Conservation (phyloP, 2,113 vertebrate genomes). For the Patagioenas fasciata region DNA sequence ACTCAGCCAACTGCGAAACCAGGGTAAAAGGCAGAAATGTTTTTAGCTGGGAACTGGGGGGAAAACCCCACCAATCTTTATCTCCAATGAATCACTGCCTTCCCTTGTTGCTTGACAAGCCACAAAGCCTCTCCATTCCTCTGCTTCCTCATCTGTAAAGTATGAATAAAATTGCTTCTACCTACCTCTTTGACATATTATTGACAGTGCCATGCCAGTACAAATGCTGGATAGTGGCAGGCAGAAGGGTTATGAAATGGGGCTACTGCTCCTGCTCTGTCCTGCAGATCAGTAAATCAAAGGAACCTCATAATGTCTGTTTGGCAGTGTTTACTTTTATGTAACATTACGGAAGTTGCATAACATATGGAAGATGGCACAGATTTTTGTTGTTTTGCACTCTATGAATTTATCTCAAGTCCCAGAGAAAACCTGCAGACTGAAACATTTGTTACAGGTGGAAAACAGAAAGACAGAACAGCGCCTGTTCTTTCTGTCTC, state of each 20-base stretch:
- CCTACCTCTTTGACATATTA: neutral
- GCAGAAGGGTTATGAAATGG: neutral
- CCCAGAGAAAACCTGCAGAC: neutral
- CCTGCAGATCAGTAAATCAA: neutral
- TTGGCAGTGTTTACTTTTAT: constrained; percentile 12
- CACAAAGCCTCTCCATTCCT: neutral
- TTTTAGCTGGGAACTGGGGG: neutral
- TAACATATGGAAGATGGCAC: neutral
- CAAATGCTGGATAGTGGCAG: neutral
- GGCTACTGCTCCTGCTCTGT: neutral
- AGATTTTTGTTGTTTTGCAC: neutral
- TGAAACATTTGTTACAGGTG: constrained; percentile 1
- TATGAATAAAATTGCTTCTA: neutral
- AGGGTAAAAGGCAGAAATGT: neutral
- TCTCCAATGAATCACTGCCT: neutral
- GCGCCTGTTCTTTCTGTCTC: neutral
- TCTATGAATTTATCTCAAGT: neutral
- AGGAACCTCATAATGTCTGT: neutral
- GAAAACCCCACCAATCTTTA: neutral
- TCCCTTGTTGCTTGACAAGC: neutral
- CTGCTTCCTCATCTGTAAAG: neutral
- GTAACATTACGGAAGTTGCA: neutral
- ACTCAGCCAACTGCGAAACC: neutral
- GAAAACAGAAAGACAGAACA: constrained; percentile 21
- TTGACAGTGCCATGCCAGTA: neutral